These are phyloP conservation scores for Chaetorhynchus papuensis DNA, from an alignment of 2,113 vertebrate genomes.

Conservation along the genomic window DNA sequence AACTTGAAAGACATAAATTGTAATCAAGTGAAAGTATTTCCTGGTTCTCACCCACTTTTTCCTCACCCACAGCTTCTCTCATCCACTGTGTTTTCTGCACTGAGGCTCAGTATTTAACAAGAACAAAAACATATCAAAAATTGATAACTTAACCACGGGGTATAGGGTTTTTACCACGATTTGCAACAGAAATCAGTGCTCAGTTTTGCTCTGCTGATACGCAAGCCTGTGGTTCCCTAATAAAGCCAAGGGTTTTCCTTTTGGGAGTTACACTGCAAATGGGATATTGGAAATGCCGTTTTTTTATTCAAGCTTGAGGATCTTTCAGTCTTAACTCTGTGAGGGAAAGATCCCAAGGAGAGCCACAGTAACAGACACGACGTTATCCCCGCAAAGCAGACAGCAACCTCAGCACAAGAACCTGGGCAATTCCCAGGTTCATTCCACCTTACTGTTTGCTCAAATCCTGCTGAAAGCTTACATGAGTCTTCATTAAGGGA, in stretches of 20 bases:
- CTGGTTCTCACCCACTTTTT: not conserved
- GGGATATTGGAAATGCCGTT: not conserved
- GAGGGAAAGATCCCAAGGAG: not conserved
- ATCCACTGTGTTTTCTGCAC: not conserved
- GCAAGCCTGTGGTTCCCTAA: not conserved
- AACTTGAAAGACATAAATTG: not conserved
- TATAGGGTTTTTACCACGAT: rapidly evolving
- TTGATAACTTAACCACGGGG: not conserved
- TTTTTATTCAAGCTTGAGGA: not conserved
- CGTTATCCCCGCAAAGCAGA: not conserved
- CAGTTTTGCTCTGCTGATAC: not conserved
- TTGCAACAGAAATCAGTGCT: not conserved
- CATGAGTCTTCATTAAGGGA: rapidly evolving
- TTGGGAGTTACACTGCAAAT: not conserved
- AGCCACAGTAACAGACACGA: not conserved
- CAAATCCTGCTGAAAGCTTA: not conserved
- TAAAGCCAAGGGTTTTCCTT: not conserved
- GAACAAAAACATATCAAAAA: not conserved
- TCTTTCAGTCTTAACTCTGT: not conserved
- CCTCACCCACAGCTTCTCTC: not conserved
- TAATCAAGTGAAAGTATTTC: not conserved
- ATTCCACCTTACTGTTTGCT: not conserved
- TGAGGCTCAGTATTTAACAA: not conserved
- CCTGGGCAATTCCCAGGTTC: not conserved
- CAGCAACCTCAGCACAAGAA: not conserved